Percentiles rank a stretch among this genome's conserved stretches.
These are phyloP conservation scores for Masticophis lateralis DNA, from an alignment of 2,797 vertebrate genomes.

Conservation along the genomic window DNA sequence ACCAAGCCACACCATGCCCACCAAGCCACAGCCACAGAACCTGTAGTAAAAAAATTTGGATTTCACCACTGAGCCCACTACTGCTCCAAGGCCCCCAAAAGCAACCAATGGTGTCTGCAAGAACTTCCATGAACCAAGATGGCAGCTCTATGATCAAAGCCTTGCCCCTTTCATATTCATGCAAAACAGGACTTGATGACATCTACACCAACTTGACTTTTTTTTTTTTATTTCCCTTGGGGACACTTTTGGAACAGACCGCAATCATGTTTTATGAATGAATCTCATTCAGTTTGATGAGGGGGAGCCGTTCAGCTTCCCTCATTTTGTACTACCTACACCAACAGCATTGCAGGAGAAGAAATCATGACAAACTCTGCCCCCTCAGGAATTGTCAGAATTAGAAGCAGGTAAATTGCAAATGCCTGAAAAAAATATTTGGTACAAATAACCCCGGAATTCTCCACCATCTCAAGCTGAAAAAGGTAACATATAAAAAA, in stretches of 20 bases:
- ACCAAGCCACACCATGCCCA: no score
- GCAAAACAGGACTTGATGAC: background rate
- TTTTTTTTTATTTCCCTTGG: background rate
- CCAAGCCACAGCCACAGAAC: no score
- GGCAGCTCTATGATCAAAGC: background rate
- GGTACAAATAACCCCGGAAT: background rate
- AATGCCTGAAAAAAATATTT: background rate
- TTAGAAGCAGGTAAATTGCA: background rate
- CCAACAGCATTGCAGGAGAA: background rate
- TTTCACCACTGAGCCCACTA: no score
- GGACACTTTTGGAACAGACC: background rate
- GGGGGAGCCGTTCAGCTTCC: background rate
- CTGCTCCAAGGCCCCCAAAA: background rate
- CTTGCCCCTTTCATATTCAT: background rate
- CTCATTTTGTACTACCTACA: background rate
- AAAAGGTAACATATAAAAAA: background rate
- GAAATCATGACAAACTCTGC: background rate
- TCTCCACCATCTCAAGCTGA: background rate
- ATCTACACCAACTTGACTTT: background rate
- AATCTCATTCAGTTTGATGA: background rate
- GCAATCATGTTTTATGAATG: background rate
- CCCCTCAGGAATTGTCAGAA: background rate
- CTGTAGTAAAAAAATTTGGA: no score
- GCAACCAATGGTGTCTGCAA: background rate
- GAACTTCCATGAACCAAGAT: background rate